Base-by-base conservation (phyloP, 1,140 invertebrate species). In the Palaemon carinicauda region DNA sequence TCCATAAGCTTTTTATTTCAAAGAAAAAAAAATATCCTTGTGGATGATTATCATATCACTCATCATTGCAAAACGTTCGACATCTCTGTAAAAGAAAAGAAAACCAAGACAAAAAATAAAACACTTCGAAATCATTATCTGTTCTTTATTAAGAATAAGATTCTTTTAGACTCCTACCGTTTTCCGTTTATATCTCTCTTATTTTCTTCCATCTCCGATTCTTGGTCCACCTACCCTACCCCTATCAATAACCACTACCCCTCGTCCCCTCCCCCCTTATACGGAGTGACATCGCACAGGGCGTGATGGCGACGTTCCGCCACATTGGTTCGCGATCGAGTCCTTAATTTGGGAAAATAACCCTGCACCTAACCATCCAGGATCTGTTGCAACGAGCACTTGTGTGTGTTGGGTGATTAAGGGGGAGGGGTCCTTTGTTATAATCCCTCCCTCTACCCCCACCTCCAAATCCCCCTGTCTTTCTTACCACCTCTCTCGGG, bases 331-430 rank as follows among this genome's bases (percentile, higher is more conserved):
- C 53, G 29, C 74, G 82, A 31, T 51, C 73, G 73, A 84, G 73
- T 84, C 82, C 52, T 75, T 84, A 31, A 84, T 84, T 84, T 84
- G 53, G 82, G 82, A 75, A 78, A 84, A 84, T 84, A 84, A 80
- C 84, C 29, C 50, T 51, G 41, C n/a, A 79, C 24, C 65, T 86
- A 80, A 80, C 84, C 51, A 53, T 41, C 29, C 14, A 33, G 56
- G 27, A 53, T 15, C 73, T 50, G 65, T 21, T 53, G 65, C 84
- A 80, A 80, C 78, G 73, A 86, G 60, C 29, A n/a, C 29, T 7
- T 69, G 60, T 69, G 60, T 69, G 60, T 69, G 60, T 69, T 24
- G 21, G 60, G 21, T 24, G 21, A 29, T 69, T 15, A 27, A 29
- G 21, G 60, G 21, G 60, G 21, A 41, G 41, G 41, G 12, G 41